Conservation (phyloP, 2,888 invertebrate species). For the Plutella xylostella region DNA sequence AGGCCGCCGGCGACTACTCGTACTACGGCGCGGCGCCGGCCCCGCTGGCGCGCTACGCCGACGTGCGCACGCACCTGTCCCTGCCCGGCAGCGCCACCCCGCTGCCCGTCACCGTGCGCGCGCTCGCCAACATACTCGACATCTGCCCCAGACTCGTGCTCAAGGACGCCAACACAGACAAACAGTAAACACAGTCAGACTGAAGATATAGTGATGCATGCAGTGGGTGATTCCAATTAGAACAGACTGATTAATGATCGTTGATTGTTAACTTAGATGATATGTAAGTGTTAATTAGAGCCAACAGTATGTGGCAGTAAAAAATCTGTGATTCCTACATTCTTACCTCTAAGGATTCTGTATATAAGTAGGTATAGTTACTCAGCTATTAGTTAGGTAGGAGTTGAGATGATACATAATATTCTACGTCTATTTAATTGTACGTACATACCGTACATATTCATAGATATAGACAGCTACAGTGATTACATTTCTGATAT, state of each 20-base stretch:
- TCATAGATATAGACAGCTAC: too few species aligned
- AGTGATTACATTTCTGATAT: too few species aligned
- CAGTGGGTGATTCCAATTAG: too few species aligned
- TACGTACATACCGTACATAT: too few species aligned
- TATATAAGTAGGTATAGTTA: too few species aligned
- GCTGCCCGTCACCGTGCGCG: constrained; percentile 50
- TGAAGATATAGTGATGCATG: too few species aligned
- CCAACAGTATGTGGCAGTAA: background rate
- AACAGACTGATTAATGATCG: too few species aligned
- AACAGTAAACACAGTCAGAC: background rate
- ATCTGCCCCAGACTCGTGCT: constrained; percentile 60
- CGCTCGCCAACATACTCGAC: constrained; percentile 61
- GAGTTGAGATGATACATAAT: too few species aligned
- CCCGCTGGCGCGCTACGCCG: constrained; percentile 38
- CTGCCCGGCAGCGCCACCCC: constrained; percentile 60
- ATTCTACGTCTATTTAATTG: too few species aligned
- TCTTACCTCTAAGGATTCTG: too few species aligned
- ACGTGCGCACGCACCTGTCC: constrained; percentile 63
- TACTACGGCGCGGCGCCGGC: constrained; percentile 58
- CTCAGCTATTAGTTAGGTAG: too few species aligned
- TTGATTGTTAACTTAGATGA: background rate
- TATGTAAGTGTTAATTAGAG: background rate
- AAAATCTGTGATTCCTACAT: constrained; percentile 1
- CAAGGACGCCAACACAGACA: constrained; percentile 31
- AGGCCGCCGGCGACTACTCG: constrained; percentile 33